Evolutionary conservation across 2,888 invertebrate species (phyloP).

Genomic region (Lochmaea crataegi): DNA sequence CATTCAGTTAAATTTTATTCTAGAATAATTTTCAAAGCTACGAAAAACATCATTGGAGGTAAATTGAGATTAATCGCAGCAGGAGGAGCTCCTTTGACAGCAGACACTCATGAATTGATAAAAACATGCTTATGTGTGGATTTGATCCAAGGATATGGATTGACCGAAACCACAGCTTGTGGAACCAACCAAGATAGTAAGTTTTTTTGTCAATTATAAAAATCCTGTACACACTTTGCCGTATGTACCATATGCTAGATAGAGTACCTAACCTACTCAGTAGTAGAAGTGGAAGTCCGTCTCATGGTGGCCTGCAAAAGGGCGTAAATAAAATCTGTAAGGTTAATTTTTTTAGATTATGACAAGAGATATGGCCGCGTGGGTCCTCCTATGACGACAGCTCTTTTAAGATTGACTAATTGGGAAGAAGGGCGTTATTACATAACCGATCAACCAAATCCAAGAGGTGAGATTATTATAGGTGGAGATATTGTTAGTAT

Average conservation of each 20-base stretch:
- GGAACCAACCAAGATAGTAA: constrained; percentile 85
- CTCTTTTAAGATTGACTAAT: constrained; percentile 85
- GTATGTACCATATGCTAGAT: too few relatives aligned
- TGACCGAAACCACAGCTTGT: constrained; percentile 96
- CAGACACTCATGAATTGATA: constrained; percentile 94
- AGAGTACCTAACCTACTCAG: too few relatives aligned
- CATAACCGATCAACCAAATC: constrained; percentile 84
- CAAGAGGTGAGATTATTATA: constrained; percentile 81
- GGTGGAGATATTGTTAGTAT: constrained; percentile 90
- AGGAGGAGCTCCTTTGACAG: constrained; percentile 95
- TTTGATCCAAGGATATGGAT: constrained; percentile 93
- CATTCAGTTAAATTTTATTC: not conserved
- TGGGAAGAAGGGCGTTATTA: constrained; percentile 96
- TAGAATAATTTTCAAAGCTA: constrained; percentile 71
- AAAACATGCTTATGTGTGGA: constrained; percentile 90
- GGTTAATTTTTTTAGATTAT: constrained; percentile 58
- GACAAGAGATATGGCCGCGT: constrained; percentile 78
- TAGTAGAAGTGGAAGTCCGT: too few relatives aligned
- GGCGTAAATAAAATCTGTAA: too few relatives aligned
- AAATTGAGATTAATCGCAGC: constrained; percentile 86
- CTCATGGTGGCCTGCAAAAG: too few relatives aligned
- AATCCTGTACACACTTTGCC: too few relatives aligned
- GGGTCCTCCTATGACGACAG: constrained; percentile 86
- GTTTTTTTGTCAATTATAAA: constrained; percentile 44
- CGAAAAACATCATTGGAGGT: constrained; percentile 81